Evolutionary conservation across 2,888 invertebrate species (phyloP).

Genomic region (Epirrhoe alternata): DNA sequence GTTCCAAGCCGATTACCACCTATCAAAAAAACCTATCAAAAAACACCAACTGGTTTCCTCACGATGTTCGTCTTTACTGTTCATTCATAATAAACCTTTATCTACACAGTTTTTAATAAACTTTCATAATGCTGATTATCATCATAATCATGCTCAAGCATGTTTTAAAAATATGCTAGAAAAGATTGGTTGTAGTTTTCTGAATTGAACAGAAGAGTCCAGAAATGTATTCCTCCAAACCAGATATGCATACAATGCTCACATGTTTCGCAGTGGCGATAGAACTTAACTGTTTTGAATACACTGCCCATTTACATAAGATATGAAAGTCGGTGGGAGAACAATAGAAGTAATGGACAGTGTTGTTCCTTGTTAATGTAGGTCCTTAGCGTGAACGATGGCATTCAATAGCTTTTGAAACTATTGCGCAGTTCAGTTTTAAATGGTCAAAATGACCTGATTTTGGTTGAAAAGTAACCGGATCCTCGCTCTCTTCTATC

Average conservation of each 20-base stretch:
- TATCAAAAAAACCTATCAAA: too few species aligned
- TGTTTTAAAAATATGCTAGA: neutral
- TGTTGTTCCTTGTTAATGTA: slow-evolving; percentile 16
- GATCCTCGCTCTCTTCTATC: too few species aligned
- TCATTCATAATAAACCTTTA: too few species aligned
- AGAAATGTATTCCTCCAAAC: slow-evolving; percentile 18
- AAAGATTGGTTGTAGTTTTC: neutral
- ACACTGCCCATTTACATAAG: slow-evolving; percentile 54
- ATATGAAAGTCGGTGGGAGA: slow-evolving; percentile 39
- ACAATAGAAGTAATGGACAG: slow-evolving; percentile 47
- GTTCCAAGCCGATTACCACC: too few species aligned
- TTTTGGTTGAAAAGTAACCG: too few species aligned
- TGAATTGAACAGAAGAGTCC: slow-evolving; percentile 7
- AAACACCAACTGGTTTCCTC: too few species aligned
- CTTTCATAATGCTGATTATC: too few species aligned
- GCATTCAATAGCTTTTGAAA: slow-evolving; percentile 8
- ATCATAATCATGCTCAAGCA: too few species aligned
- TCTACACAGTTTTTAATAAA: too few species aligned
- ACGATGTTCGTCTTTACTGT: too few species aligned
- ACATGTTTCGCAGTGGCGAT: slow-evolving; percentile 45
- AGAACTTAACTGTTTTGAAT: slow-evolving; percentile 48
- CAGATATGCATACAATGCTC: slow-evolving; percentile 58
- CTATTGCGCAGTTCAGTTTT: neutral
- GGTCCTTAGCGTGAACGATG: slow-evolving; percentile 18
- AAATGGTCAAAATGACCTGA: too few species aligned